Evolutionary conservation across 2,797 vertebrate genomes (phyloP).

Genomic region (Spinibarbus caldwelli): DNA sequence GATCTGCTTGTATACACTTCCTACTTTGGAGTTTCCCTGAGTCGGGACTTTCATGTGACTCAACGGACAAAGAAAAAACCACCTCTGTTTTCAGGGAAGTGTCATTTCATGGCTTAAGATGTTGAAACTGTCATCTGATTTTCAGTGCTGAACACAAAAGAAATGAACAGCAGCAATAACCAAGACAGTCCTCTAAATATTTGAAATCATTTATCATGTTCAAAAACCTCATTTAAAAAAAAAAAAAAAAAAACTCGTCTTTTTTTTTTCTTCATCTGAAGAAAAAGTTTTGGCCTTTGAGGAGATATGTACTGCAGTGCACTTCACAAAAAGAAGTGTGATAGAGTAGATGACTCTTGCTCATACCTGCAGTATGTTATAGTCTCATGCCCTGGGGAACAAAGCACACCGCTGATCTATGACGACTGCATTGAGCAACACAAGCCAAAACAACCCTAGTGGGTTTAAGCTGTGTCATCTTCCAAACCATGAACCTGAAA

Average conservation of each 20-base stretch:
- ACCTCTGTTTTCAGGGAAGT: constrained; percentile 19
- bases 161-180: not conserved
- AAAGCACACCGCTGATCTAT: not conserved
- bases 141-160: not conserved
- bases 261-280: not conserved
- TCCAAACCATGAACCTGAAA: not conserved
- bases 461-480: constrained; percentile 13
- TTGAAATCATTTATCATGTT: not conserved
- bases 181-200: not conserved
- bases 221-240: not conserved
- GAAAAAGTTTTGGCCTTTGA: not conserved
- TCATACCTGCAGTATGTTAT: not conserved
- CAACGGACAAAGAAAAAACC: constrained; percentile 46
- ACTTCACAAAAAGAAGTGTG: not conserved
- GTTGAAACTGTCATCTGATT: not conserved
- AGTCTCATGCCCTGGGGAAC: constrained; percentile 5
- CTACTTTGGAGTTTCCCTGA: constrained; percentile 36
- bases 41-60: constrained; percentile 40
- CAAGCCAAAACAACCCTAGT: not conserved
- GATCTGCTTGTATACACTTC: constrained; percentile 19
- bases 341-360: not conserved
- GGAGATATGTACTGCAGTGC: constrained; percentile 6
- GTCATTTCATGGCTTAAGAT: not conserved
- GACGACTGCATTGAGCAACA: not conserved
- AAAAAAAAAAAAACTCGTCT: not conserved